A percentile compares a stretch with the other conserved stretches of the same genome.
Evolutionary conservation across 2,113 vertebrate genomes (phyloP).

Genomic region (human): DNA sequence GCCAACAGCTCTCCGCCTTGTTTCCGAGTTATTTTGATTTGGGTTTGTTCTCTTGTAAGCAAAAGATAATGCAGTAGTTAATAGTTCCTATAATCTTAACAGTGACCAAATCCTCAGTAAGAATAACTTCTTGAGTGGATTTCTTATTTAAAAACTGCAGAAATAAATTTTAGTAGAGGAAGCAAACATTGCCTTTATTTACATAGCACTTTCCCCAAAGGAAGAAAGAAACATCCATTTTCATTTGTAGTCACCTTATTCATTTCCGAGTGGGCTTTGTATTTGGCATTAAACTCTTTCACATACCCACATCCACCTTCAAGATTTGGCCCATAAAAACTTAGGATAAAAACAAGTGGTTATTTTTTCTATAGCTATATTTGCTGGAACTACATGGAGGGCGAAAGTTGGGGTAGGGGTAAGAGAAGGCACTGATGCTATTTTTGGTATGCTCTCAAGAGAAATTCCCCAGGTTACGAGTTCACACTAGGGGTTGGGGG

Average conservation of each 20-base stretch:
- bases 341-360: slow-evolving; percentile 4
- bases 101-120: background rate
- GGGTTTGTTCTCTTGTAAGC: background rate
- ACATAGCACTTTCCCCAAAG: background rate
- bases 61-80: background rate
- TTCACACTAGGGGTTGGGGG: background rate
- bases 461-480: slow-evolving; percentile 42
- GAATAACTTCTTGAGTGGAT: background rate
- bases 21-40: background rate
- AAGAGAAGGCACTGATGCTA: background rate
- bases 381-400: background rate
- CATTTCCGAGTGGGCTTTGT: background rate
- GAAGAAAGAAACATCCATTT: slow-evolving; percentile 16
- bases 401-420: background rate
- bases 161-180: background rate
- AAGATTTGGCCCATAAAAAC: slow-evolving; percentile 12
- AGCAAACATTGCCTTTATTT: slow-evolving; percentile 1
- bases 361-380: slow-evolving; percentile 22
- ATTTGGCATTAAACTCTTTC: background rate
- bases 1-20: background rate
- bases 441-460: slow-evolving; percentile 41
- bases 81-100: background rate
- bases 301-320: background rate
- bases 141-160: background rate
- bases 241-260: background rate